These are phyloP conservation scores for Clivina fossor DNA, from an alignment of 2,888 invertebrate genomes.

Conservation along the genomic window DNA sequence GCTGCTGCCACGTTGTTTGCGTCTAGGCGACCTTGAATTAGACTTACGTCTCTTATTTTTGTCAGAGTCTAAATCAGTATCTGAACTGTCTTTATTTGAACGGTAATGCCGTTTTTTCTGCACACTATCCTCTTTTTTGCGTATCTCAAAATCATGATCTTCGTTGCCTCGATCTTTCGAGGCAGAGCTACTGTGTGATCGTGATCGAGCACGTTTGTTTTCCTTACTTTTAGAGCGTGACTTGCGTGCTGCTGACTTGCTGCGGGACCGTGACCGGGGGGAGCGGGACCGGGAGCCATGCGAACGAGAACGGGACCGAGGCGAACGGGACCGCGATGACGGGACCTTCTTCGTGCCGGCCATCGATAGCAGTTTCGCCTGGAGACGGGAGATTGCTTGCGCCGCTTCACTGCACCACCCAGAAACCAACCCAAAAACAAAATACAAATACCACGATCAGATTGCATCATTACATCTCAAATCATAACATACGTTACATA, in stretches of 20 bases:
- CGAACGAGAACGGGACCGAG: constrained; percentile 48
- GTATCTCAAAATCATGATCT: constrained; percentile 71
- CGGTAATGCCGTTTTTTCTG: constrained; percentile 89
- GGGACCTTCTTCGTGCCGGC: constrained; percentile 52
- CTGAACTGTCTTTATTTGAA: constrained; percentile 80
- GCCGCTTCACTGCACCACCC: constrained; percentile 50
- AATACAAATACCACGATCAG: background rate
- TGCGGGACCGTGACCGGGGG: constrained; percentile 42
- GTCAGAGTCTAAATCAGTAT: constrained; percentile 59
- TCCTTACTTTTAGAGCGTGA: constrained; percentile 43
- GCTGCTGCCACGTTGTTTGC: constrained; percentile 49
- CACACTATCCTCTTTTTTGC: constrained; percentile 76
- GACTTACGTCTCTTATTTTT: constrained; percentile 39
- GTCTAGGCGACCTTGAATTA: constrained; percentile 47
- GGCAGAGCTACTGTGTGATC: constrained; percentile 44
- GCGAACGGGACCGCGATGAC: constrained; percentile 46
- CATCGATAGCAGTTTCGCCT: constrained; percentile 64
- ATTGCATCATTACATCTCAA: background rate
- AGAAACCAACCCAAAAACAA: background rate
- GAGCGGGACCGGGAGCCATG: constrained; percentile 48
- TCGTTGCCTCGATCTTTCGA: constrained; percentile 47
- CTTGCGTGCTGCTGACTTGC: constrained; percentile 42
- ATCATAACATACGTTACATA: no score
- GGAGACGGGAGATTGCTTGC: constrained; percentile 61
- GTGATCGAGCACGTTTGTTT: constrained; percentile 43